These are phyloP conservation scores for Phalangium opilio DNA, from an alignment of 2,888 invertebrate genomes.

Conservation along the genomic window DNA sequence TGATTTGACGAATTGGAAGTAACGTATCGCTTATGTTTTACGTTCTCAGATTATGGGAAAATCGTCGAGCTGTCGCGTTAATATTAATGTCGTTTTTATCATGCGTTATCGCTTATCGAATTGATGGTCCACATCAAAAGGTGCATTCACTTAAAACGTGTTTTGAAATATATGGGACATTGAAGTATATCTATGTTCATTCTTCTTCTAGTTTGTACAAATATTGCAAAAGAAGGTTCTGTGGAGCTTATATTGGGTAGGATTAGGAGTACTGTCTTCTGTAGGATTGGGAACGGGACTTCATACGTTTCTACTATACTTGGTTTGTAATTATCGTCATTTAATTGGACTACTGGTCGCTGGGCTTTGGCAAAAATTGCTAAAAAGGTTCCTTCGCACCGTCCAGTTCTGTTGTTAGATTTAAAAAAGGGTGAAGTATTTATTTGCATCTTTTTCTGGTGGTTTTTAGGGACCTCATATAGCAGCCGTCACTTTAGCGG, in stretches of 20 bases:
- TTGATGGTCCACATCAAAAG: constrained; percentile 49
- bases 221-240: constrained; percentile 33
- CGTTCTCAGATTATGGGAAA: constrained; percentile 45
- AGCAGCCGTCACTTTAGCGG: constrained; percentile 92
- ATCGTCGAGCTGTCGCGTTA: constrained; percentile 41
- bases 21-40: too few species aligned
- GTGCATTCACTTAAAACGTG: too few species aligned
- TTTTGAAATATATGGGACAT: too few species aligned
- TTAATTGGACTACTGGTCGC: too few species aligned
- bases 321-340: constrained; percentile 36
- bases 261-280: constrained; percentile 86
- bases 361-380: too few species aligned
- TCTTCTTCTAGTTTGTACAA: constrained; percentile 27
- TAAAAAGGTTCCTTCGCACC: too few species aligned
- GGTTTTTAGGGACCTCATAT: constrained; percentile 75
- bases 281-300: constrained; percentile 96
- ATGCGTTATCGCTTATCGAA: constrained; percentile 39
- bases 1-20: too few species aligned
- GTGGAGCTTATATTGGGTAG: constrained; percentile 81
- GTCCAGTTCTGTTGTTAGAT: too few species aligned
- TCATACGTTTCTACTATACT: constrained; percentile 93
- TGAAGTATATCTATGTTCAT: too few species aligned
- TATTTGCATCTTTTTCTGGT: too few species aligned
- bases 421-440: too few species aligned
- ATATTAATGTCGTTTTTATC: constrained; percentile 38